Base-by-base conservation (phyloP, 2,888 invertebrate genomes). In the Atethmia centrago region DNA sequence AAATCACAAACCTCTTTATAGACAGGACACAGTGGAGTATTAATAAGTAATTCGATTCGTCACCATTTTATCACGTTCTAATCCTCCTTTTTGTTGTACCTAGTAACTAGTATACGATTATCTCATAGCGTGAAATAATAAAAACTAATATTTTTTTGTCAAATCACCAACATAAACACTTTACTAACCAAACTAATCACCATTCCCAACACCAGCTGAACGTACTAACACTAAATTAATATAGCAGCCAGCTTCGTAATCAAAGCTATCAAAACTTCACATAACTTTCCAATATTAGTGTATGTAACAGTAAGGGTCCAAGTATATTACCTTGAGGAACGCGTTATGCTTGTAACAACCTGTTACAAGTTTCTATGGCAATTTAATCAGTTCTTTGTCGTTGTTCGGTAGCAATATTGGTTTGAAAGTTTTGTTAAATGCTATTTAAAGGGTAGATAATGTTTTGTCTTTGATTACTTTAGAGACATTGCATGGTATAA, bases 251-350 rank as follows among this genome's bases (percentile, higher is more conserved):
- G 63, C 71, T 78, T 74, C 73, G 70, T 82, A 82, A 87, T 83
- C 76, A 77, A 87, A 87, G 83, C 87, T 83, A 74, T 56, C 55
- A 19, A 40, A 85, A 85, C 74, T 85, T 77, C 67, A 71, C 74
- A 75, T 82, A 82, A 81, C 58, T 82, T 81, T 51, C 82, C 82
- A 66, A 82, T 82, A 82, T 82, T 71, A 66, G 80, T 80, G 66
- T 83, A 58, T 74, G 74, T 67, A 56, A 61, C 47, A 59, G 80
- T 69, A 71, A 76, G 82, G 81, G 85, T 75, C 82, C 71, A 25
- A 84, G 82, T 75, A 81, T 55, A 82, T 62, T 84, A 81, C 81
- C 81, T 84, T 81, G 85, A 81, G 82, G 66, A 71, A 82, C 81
- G 65, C 81, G 69, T 71, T 82, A 75, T 63, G 62, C 42, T 62